Evolutionary conservation across 2,888 invertebrate genomes (phyloP).

Genomic region (Seira sanloemensis): DNA sequence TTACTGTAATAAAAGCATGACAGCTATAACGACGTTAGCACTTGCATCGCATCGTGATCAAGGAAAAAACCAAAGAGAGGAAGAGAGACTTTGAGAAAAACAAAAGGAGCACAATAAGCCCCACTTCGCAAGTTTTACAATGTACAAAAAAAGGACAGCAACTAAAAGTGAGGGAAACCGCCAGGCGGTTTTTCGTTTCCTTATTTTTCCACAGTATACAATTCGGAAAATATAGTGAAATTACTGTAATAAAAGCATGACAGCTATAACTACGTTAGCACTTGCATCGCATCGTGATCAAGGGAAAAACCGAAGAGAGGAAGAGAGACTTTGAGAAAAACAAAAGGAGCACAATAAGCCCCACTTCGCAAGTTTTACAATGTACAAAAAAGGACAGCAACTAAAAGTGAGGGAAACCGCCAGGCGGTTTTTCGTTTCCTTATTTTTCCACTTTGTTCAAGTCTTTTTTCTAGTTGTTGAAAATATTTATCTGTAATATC

Average conservation of each 20-base stretch:
- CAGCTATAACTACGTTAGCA: slow-evolving; percentile 51
- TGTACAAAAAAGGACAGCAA: slow-evolving; percentile 4
- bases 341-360: slow-evolving; percentile 22
- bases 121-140: not conserved
- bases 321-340: slow-evolving; percentile 30
- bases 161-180: slow-evolving; percentile 39
- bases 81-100: slow-evolving; percentile 29
- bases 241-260: slow-evolving; percentile 61
- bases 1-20: slow-evolving; percentile 61
- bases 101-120: slow-evolving; percentile 22
- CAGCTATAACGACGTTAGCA: slow-evolving; percentile 51
- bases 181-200: not conserved
- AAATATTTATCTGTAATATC: not conserved
- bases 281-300: slow-evolving; percentile 39
- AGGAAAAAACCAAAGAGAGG: too few relatives aligned
- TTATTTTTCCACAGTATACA: not conserved
- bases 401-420: slow-evolving; percentile 47
- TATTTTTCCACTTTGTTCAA: not conserved
- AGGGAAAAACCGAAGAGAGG: not conserved
- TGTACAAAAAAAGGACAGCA: not conserved
- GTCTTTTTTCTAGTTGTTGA: not conserved
- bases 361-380: not conserved
- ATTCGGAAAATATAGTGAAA: slow-evolving; percentile 49
- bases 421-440: slow-evolving; percentile 34
- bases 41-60: slow-evolving; percentile 41